A percentile compares a stretch with the other conserved stretches of the same genome.
These are phyloP conservation scores for Lutra lutra DNA, from an alignment of 2,797 vertebrate species.

Conservation along the genomic window DNA sequence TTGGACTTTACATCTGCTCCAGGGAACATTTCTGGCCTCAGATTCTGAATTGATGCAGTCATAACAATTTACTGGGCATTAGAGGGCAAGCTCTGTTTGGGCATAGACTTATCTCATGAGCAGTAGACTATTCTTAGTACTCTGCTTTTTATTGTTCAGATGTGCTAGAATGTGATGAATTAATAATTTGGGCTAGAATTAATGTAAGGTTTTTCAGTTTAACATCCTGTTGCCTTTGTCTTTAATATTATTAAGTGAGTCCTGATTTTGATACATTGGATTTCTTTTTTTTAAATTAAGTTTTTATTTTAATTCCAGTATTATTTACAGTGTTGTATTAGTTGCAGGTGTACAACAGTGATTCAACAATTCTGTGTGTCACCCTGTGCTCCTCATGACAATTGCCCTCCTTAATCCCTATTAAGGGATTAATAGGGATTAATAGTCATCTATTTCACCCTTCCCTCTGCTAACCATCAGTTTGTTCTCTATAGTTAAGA, in stretches of 20 bases:
- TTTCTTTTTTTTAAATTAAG: background rate
- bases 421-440: too few relatives aligned
- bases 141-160: background rate
- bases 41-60: background rate
- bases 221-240: background rate
- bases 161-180: background rate
- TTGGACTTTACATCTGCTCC: background rate
- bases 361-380: background rate
- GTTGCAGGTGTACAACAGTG: background rate
- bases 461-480: background rate
- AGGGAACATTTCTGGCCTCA: background rate
- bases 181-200: background rate
- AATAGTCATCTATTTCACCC: background rate
- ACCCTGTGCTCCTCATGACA: background rate
- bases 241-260: conserved; percentile 31
- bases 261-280: background rate
- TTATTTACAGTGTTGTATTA: background rate
- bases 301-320: background rate
- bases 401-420: background rate
- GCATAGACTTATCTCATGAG: background rate
- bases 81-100: background rate
- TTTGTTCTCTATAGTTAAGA: background rate
- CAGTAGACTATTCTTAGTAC: background rate
- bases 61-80: background rate
- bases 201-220: conserved; percentile 3